phyloP scores from a whole-genome alignment of 2,888 invertebrate genomes.

The Athrips mouffetella region DNA sequence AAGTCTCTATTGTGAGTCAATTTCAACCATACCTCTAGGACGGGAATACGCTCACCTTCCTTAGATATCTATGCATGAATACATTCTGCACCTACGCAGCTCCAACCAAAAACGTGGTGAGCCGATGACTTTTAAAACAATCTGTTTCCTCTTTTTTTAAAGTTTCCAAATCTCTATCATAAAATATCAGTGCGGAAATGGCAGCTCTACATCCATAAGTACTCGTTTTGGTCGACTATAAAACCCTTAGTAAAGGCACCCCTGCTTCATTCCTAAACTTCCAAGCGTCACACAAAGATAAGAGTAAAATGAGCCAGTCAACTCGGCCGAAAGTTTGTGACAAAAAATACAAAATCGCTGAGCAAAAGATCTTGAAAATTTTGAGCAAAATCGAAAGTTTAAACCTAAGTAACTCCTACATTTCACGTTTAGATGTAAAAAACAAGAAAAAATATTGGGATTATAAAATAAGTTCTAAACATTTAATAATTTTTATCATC shows the following conservation, averaged over 20 bases:
- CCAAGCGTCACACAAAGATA: not conserved
- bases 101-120: no score
- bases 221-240: slow-evolving; percentile 33
- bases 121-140: no score
- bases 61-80: no score
- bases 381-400: slow-evolving; percentile 52
- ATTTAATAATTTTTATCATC: not conserved
- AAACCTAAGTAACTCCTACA: slow-evolving; percentile 44
- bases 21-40: no score
- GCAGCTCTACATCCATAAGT: slow-evolving; percentile 30
- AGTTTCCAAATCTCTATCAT: no score
- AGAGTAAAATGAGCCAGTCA: slow-evolving; percentile 39
- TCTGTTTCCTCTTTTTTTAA: no score
- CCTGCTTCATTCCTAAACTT: slow-evolving; percentile 8
- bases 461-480: not conserved
- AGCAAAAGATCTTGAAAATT: slow-evolving; percentile 56
- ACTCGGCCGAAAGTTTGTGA: slow-evolving; percentile 43
- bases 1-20: no score
- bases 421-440: slow-evolving; percentile 41
- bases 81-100: no score
- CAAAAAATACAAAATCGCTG: slow-evolving; percentile 57
- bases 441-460: slow-evolving; percentile 7
- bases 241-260: slow-evolving; percentile 28
- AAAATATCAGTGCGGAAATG: no score
- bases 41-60: no score